Percentiles rank a stretch among this genome's conserved stretches.
Evolutionary conservation across 64 coral and sea anemone species (phyloP).

Genomic region (Orbicella faveolata): DNA sequence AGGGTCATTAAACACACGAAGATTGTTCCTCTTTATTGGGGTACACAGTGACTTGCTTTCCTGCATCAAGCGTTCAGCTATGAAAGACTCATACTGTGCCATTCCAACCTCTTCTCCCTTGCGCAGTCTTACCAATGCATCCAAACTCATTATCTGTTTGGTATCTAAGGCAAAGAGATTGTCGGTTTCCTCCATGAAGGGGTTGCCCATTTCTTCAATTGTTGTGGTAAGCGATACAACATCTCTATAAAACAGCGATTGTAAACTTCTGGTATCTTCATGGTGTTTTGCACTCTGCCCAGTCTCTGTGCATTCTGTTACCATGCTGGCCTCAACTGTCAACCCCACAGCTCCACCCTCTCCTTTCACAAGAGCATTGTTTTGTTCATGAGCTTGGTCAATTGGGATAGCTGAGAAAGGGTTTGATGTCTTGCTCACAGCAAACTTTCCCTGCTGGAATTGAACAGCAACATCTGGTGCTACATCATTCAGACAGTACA

Average conservation of each 20-base stretch:
- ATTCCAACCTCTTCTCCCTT: conserved; percentile 46
- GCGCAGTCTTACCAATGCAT: conserved; percentile 26
- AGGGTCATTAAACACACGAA: not conserved
- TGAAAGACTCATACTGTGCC: not conserved
- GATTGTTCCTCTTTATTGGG: too few relatives aligned
- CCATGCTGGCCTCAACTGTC: conserved; percentile 30
- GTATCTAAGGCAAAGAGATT: too few relatives aligned
- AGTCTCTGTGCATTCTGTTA: not conserved
- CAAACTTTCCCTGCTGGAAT: conserved; percentile 9
- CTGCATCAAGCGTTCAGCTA: too few relatives aligned
- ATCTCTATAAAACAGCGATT: not conserved
- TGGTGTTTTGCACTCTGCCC: conserved; percentile 4
- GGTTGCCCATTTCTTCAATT: too few relatives aligned
- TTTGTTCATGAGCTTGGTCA: conserved; percentile 68
- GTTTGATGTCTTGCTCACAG: not conserved
- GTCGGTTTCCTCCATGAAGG: not conserved
- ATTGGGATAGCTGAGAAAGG: conserved; percentile 47
- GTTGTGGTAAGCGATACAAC: too few relatives aligned
- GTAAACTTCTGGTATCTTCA: conserved; percentile 18
- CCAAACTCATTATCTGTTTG: too few relatives aligned
- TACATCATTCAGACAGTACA: not conserved
- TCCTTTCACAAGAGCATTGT: conserved; percentile 55
- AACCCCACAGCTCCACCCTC: conserved; percentile 63
- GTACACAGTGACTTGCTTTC: too few relatives aligned
- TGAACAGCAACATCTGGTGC: conserved; percentile 27